Evolutionary conservation across 2,888 invertebrate species (phyloP), one percentile per base, ranked within the genome.

Genomic region (Bellardia pandia): DNA sequence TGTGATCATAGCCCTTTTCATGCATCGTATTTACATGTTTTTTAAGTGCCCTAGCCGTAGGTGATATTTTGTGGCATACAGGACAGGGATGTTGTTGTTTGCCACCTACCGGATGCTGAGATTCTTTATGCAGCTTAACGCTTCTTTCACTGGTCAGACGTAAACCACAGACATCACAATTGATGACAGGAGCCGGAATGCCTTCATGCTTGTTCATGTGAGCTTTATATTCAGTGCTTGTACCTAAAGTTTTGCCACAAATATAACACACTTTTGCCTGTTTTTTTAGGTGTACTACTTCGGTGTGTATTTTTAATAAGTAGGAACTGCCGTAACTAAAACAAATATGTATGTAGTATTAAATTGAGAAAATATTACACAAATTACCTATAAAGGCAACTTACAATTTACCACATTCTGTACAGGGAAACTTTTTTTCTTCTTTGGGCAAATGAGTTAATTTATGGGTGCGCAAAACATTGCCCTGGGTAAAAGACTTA

Each of bases 1-100:
- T 91, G 74, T 91, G 92, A 33, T 90, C 91, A 0, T 92, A 90
- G 16, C 92, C 90, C 4, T 91, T 89, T 3, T 91, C 90, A 83
- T 93, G 93, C 3, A 93, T 93, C 56, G 92, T 92, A 0, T 91
- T 91, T 64, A 92, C 90, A 69, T 93, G 93, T 78, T 92, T 93
- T 11, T 92, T 88, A 81, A 93, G 89, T 16, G 93, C 93, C 60
- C 92, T 92, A 11, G 91, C 91, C 48, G 93, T 93, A 3, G 93
- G 93, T 3, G 93, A 91, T 4, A 92, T 89, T 88, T 93, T 93
- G 30, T 92, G 91, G 75, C 93, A 93, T 3, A 92, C 86, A 30
- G 89, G 90, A 88, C 93, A 93, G 4, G 90, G 90, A 85, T 93
- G 91, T 8, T 90, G 86, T 78, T 89, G 90, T 2, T 91, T 90